Base-by-base conservation (phyloP, 1,140 invertebrate genomes). In the Bombus waltoni region DNA sequence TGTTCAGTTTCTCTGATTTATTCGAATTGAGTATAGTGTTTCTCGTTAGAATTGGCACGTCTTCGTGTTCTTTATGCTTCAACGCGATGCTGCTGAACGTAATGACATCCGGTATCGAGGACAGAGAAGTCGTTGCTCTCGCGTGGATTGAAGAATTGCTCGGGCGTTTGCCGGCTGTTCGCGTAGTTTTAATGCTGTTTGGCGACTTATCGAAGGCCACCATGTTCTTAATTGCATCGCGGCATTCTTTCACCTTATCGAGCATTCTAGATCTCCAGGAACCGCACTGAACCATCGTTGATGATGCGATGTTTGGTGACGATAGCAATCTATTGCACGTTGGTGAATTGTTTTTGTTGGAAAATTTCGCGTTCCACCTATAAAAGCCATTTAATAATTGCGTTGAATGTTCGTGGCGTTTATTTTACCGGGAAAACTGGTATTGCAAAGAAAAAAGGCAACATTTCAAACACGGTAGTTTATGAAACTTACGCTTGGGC, bases 231-330 rank as follows among this genome's bases (percentile, higher is more conserved):
- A 85, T 80, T 3, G 44, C 78, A 13, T 81, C 44, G 1, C 70
- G 28, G 13, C 22, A 81, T 42, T 85, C 59, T 40, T 68, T 74
- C 22, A 81, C 28, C 44, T 85, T 81, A 8, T 35, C 32, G 59
- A 85, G 1, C 78, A 85, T 68, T 65, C 32, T 65, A 32, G 76
- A 59, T 25, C 25, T 72, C 83, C 68, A 80, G 3, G 83, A 73
- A 3, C 13, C 57, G 22, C 65, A 78, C 2, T 25, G 4, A 25
- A 13, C 8, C 40, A 13, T 53, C 47, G 47, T 66, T 1, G 71
- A 25, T 32, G 72, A 38, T 0, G 0, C 9, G 9, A 35, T 4
- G 8, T 22, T 18, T 0, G 59, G 22, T 22, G 57, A 42, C 0
- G 70, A 65, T 22, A 35, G 35, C n/a, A 35, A 42, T n/a, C 15